Conservation (phyloP, 2,888 invertebrate genomes). For the Drosophila monieri region DNA sequence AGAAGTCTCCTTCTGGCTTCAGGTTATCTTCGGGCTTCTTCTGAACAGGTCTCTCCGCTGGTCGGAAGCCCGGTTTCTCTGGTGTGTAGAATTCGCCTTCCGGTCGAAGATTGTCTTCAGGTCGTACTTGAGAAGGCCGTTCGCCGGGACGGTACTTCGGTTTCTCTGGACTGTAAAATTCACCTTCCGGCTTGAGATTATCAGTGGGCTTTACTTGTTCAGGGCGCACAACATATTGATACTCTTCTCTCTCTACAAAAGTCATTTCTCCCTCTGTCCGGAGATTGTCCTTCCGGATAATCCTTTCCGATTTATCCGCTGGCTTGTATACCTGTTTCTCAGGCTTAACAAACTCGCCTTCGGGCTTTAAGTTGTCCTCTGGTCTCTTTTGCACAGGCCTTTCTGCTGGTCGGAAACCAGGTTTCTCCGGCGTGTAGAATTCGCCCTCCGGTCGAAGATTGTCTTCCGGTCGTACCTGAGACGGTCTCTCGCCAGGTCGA, state of each 20-base stretch:
- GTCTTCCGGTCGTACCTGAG: slow-evolving; percentile 86
- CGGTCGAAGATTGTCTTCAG: not conserved
- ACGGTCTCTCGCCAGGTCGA: slow-evolving; percentile 84
- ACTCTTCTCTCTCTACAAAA: slow-evolving; percentile 84
- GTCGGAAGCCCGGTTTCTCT: no score
- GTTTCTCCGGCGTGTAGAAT: slow-evolving; percentile 36
- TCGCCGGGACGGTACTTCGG: slow-evolving; percentile 19
- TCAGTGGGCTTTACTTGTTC: slow-evolving; percentile 41
- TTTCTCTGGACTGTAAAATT: slow-evolving; percentile 34
- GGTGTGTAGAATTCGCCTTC: no score
- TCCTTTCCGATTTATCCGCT: no score
- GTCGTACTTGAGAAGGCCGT: slow-evolving; percentile 30
- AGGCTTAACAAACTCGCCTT: slow-evolving; percentile 57
- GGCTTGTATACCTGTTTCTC: slow-evolving; percentile 82
- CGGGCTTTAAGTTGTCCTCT: slow-evolving; percentile 84
- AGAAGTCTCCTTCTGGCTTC: no score
- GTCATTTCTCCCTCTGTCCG: slow-evolving; percentile 84
- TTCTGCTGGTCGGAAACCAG: slow-evolving; percentile 83
- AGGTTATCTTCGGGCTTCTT: no score
- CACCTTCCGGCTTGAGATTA: slow-evolving; percentile 72
- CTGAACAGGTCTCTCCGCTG: no score
- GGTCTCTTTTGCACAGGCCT: slow-evolving; percentile 84
- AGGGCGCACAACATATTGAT: slow-evolving; percentile 60
- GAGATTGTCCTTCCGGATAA: slow-evolving; percentile 67
- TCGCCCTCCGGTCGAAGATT: slow-evolving; percentile 76